These are phyloP conservation scores for Oryzias woworae DNA, from an alignment of 2,113 vertebrate genomes.

Conservation along the genomic window DNA sequence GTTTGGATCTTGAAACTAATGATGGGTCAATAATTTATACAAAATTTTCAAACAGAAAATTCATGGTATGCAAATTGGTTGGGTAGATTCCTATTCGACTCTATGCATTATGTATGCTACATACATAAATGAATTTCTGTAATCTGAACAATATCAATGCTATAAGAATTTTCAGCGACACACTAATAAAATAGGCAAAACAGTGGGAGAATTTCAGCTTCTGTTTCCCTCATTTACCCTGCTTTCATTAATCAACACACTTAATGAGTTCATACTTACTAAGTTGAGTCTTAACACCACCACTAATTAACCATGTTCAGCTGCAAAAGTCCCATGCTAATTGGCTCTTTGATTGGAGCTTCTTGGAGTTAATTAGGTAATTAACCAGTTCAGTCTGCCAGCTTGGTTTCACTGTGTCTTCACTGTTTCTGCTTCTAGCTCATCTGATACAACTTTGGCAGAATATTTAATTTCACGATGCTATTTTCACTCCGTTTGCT, in stretches of 20 bases:
- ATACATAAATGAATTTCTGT: too few relatives aligned
- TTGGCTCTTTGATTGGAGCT: slow-evolving; percentile 59
- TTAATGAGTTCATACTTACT: slow-evolving; percentile 53
- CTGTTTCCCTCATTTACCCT: slow-evolving; percentile 28
- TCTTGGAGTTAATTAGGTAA: slow-evolving; percentile 53
- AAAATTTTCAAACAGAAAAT: too few relatives aligned
- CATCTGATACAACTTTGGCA: too few relatives aligned
- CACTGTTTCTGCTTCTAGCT: too few relatives aligned
- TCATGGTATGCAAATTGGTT: too few relatives aligned
- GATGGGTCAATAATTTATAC: too few relatives aligned
- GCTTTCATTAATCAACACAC: slow-evolving; percentile 62
- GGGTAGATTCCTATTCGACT: too few relatives aligned
- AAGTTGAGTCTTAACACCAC: slow-evolving; percentile 37
- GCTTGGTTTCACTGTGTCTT: slow-evolving; percentile 21
- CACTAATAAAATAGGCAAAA: neutral
- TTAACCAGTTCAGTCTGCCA: slow-evolving; percentile 43
- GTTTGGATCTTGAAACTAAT: too few relatives aligned
- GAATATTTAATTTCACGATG: too few relatives aligned
- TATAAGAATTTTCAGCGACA: slow-evolving; percentile 5
- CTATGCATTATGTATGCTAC: too few relatives aligned
- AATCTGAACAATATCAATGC: too few relatives aligned
- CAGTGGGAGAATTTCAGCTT: slow-evolving; percentile 4
- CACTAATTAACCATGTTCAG: slow-evolving; percentile 61
- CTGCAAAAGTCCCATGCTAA: slow-evolving; percentile 52
- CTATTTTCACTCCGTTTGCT: too few relatives aligned